A percentile compares a stretch with the other conserved stretches of the same genome.
Evolutionary conservation across 2,888 invertebrate genomes (phyloP).

Genomic region (Spisula solida): DNA sequence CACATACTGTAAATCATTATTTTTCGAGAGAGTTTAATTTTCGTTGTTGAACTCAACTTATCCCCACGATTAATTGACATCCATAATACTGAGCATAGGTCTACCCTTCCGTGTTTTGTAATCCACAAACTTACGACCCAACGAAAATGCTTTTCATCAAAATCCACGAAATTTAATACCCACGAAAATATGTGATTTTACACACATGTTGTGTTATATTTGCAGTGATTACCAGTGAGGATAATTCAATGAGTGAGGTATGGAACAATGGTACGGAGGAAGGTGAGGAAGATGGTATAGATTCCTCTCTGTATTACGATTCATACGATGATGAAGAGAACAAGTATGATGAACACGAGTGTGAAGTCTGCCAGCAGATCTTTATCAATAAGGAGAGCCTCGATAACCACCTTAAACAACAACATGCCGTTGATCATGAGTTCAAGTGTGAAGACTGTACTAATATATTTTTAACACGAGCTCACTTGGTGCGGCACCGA

Average conservation of each 20-base stretch:
- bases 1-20: too few species aligned
- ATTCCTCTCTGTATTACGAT: conserved; percentile 23
- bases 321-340: conserved; percentile 47
- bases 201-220: too few species aligned
- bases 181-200: too few species aligned
- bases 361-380: conserved; percentile 65
- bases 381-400: conserved; percentile 60
- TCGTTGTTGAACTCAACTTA: too few species aligned
- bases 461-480: conserved; percentile 59
- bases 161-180: too few species aligned
- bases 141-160: too few species aligned
- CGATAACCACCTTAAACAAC: conserved; percentile 55
- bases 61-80: too few species aligned
- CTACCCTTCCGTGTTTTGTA: too few species aligned
- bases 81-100: too few species aligned
- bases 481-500: conserved; percentile 56
- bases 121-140: too few species aligned
- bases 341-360: conserved; percentile 59
- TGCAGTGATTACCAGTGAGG: conserved; percentile 57
- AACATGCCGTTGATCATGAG: conserved; percentile 50
- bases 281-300: conserved; percentile 3
- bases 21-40: too few species aligned
- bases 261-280: conserved; percentile 47
- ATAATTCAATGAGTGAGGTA: conserved; percentile 58
- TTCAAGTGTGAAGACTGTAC: conserved; percentile 61